Evolutionary conservation across 2,888 invertebrate genomes (phyloP).

Genomic region (Heteropelma amictum): DNA sequence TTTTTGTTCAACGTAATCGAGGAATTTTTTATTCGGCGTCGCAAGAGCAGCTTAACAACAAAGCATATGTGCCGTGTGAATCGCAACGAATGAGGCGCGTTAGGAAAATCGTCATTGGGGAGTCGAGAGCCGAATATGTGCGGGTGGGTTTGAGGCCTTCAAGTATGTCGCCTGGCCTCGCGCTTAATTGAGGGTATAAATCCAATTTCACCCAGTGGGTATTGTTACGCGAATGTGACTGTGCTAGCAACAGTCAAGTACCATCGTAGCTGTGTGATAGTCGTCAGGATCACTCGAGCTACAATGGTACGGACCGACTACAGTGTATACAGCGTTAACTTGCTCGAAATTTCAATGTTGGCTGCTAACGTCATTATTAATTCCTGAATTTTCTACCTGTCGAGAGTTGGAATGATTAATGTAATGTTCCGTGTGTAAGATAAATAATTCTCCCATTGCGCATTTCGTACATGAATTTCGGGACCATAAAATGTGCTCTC

Average conservation of each 20-base stretch:
- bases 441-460: no score
- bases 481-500: no score
- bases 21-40: neutral
- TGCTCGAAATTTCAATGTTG: constrained; percentile 5
- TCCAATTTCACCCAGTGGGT: constrained; percentile 51
- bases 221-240: constrained; percentile 45
- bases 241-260: constrained; percentile 34
- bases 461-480: no score
- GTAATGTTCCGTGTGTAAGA: no score
- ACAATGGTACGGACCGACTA: constrained; percentile 18
- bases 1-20: constrained; percentile 14
- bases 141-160: constrained; percentile 18
- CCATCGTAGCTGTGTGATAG: constrained; percentile 5
- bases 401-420: no score
- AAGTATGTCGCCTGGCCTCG: constrained; percentile 25
- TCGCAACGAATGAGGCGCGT: constrained; percentile 33
- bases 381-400: no score
- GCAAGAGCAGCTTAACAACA: neutral
- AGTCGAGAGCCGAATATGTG: constrained; percentile 25
- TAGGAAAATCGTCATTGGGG: constrained; percentile 31
- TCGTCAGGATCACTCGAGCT: constrained; percentile 31
- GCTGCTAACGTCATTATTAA: constrained; percentile 37
- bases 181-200: constrained; percentile 54
- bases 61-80: neutral
- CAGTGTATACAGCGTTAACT: constrained; percentile 36